Percentiles rank a stretch among this genome's conserved stretches.
These are phyloP conservation scores for Lacerta agilis DNA, from an alignment of 2,797 vertebrate species.

Conservation along the genomic window DNA sequence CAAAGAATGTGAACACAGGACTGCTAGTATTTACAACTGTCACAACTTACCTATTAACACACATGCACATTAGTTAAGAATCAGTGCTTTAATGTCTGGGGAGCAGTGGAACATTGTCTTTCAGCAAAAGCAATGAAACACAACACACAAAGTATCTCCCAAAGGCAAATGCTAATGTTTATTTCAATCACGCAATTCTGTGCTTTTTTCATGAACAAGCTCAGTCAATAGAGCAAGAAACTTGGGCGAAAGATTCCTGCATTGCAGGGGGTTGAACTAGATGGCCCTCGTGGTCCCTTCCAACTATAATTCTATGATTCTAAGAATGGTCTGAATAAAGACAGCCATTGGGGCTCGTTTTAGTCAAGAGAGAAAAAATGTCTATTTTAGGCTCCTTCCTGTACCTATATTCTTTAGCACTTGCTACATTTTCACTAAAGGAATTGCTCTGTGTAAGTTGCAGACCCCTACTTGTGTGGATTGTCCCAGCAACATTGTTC, in stretches of 20 bases:
- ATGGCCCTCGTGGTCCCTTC: too few species aligned
- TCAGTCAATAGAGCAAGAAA: too few species aligned
- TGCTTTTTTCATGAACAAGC: background rate
- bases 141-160: background rate
- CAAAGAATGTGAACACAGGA: background rate
- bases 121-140: background rate
- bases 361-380: background rate
- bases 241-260: too few species aligned
- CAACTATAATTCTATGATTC: too few species aligned
- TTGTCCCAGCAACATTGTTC: background rate
- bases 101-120: background rate
- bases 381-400: background rate
- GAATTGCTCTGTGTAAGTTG: background rate
- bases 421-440: background rate
- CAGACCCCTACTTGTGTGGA: constrained; percentile 24
- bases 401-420: background rate
- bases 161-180: background rate
- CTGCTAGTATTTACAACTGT: background rate
- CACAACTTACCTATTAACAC: fast-evolving
- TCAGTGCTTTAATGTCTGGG: background rate
- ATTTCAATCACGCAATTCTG: constrained; percentile 42
- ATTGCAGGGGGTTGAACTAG: too few species aligned
- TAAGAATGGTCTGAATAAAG: constrained; percentile 7
- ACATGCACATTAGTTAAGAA: fast-evolving
- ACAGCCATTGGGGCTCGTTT: background rate